Percentiles rank a stretch among this genome's conserved stretches.
Evolutionary conservation across 2,888 invertebrate species (phyloP).

Genomic region (Xestia c-nigrum): DNA sequence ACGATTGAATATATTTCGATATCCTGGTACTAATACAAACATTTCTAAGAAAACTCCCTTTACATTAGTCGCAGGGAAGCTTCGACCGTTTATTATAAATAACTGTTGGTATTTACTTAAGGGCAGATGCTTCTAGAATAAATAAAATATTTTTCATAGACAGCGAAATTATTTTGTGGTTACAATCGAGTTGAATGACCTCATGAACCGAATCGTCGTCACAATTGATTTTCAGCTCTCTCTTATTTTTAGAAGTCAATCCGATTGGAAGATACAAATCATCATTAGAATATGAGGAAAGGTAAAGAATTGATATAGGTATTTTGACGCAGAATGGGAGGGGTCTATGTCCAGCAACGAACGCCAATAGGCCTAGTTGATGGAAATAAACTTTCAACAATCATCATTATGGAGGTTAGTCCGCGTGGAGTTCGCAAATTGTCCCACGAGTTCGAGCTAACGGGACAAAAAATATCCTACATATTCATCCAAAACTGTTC

Average conservation of each 20-base stretch:
- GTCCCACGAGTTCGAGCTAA: background rate
- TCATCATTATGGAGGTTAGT: background rate
- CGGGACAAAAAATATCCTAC: background rate
- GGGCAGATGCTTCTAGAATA: background rate
- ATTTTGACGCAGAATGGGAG: background rate
- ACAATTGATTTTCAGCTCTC: background rate
- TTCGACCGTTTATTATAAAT: conserved; percentile 28
- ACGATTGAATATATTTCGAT: conserved; percentile 44
- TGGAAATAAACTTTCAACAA: background rate
- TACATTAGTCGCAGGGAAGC: conserved; percentile 38
- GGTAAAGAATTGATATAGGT: background rate
- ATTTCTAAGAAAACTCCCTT: conserved; percentile 37
- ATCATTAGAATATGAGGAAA: background rate
- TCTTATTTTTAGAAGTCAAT: background rate
- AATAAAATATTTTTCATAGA: background rate
- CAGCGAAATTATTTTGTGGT: background rate
- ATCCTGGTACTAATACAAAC: conserved; percentile 40
- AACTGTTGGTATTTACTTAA: conserved; percentile 28
- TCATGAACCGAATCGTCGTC: background rate
- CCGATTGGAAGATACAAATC: background rate
- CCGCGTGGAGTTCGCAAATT: background rate
- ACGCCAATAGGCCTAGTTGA: background rate
- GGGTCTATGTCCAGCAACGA: background rate
- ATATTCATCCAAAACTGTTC: background rate
- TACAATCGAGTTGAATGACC: background rate